These are phyloP conservation scores for Gyrodactylus salaris DNA, from an alignment of 1,140 invertebrate species.

Conservation along the genomic window DNA sequence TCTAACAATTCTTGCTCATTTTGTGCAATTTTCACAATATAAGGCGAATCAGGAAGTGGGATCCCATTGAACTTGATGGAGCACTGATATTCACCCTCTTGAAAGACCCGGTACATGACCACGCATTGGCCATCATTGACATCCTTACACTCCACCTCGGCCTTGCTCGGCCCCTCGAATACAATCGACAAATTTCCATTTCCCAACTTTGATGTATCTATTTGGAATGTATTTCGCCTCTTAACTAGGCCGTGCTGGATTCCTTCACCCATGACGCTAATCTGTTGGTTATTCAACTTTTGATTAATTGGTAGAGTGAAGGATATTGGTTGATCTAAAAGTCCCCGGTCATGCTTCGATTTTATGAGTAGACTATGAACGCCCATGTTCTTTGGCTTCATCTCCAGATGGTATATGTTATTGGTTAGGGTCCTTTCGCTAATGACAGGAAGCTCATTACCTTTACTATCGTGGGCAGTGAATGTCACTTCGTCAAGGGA, in stretches of 20 bases:
- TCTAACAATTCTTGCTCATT: no score
- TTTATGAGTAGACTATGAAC: background rate
- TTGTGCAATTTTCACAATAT: no score
- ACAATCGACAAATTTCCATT: background rate
- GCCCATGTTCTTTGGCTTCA: background rate
- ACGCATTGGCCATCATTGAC: background rate
- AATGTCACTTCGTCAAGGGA: background rate
- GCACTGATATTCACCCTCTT: background rate
- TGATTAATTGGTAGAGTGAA: background rate
- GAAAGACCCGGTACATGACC: background rate
- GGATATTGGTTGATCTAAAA: background rate
- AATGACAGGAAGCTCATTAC: background rate
- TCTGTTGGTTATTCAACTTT: background rate
- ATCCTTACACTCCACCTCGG: background rate
- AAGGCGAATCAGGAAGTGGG: background rate
- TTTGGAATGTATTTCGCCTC: background rate
- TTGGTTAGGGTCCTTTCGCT: background rate
- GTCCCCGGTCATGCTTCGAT: no score
- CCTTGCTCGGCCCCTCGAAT: slow-evolving; percentile 1
- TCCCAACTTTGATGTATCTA: background rate
- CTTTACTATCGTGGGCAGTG: background rate
- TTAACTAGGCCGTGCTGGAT: background rate
- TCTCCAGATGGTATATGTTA: background rate
- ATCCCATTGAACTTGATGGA: background rate
- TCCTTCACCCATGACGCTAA: background rate